These are phyloP conservation scores for Vidua chalybeata DNA, from an alignment of 2,113 vertebrate genomes.

Conservation along the genomic window DNA sequence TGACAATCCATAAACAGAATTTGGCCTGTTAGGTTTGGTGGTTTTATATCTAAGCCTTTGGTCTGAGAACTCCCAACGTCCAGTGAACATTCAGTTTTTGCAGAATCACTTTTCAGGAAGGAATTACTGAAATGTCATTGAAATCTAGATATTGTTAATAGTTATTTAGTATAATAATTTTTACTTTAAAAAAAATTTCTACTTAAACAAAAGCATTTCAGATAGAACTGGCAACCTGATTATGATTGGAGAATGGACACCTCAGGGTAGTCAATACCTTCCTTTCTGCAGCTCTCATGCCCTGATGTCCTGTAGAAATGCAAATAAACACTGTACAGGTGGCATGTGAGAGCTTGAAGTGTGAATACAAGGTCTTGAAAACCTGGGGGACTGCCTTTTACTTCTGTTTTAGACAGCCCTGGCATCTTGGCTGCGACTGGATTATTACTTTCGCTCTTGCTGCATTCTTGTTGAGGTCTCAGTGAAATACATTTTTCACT, in stretches of 20 bases:
- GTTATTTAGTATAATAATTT: background rate
- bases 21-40: background rate
- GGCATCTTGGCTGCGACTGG: background rate
- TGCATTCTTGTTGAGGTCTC: background rate
- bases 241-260: background rate
- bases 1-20: background rate
- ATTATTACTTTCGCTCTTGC: background rate
- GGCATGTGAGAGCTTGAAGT: background rate
- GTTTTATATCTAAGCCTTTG: background rate
- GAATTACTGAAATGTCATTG: background rate
- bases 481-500: slow-evolving; percentile 27
- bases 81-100: background rate
- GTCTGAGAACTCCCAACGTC: background rate
- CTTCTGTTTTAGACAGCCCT: background rate
- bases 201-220: background rate
- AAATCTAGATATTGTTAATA: background rate
- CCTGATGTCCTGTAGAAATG: background rate
- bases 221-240: background rate
- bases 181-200: background rate
- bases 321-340: background rate
- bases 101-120: background rate
- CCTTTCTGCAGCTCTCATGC: background rate
- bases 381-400: background rate
- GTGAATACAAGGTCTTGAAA: background rate
- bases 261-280: background rate